Percentiles rank a stretch among this genome's conserved stretches.
Evolutionary conservation across 2,888 invertebrate genomes (phyloP).

Genomic region (Zhengitettix transpicula): DNA sequence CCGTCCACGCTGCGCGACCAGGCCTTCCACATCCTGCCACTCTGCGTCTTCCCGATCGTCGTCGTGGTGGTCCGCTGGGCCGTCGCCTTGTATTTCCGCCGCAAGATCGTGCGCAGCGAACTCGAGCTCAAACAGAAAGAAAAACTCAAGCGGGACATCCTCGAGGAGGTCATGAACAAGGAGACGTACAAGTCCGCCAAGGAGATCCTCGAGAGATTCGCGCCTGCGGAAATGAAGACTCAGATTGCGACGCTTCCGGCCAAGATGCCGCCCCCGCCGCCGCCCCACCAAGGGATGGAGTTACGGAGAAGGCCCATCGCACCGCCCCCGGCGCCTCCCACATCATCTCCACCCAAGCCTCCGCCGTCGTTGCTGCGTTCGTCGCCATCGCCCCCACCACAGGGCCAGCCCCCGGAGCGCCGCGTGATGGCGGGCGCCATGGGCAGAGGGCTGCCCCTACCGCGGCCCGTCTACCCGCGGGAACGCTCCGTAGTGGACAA

Average conservation of each 20-base stretch:
- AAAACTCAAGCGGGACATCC: conserved; percentile 69
- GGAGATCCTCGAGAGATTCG: conserved; percentile 75
- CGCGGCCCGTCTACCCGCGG: conserved; percentile 53
- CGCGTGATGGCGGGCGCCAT: background rate
- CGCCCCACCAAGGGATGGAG: conserved; percentile 1
- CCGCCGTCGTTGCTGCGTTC: background rate
- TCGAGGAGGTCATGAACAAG: conserved; percentile 93
- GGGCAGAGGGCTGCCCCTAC: conserved; percentile 33
- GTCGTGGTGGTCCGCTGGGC: conserved; percentile 59
- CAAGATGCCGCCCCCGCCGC: background rate
- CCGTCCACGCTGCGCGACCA: conserved; percentile 57
- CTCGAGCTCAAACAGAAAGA: conserved; percentile 50
- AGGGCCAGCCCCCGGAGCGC: background rate
- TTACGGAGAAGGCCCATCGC: conserved; percentile 11
- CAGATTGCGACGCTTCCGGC: background rate
- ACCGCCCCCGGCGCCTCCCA: background rate
- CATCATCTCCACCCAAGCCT: background rate
- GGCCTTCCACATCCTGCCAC: conserved; percentile 57
- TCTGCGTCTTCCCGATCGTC: conserved; percentile 63
- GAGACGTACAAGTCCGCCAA: conserved; percentile 94
- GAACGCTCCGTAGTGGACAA: conserved; percentile 71
- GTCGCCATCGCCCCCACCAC: background rate
- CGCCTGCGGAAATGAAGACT: conserved; percentile 34
- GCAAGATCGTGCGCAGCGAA: conserved; percentile 63
- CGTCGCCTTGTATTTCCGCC: conserved; percentile 77